Evolutionary conservation across 2,888 invertebrate species (phyloP), one percentile per base, ranked within the genome.

Genomic region (Marronus borbonicus): DNA sequence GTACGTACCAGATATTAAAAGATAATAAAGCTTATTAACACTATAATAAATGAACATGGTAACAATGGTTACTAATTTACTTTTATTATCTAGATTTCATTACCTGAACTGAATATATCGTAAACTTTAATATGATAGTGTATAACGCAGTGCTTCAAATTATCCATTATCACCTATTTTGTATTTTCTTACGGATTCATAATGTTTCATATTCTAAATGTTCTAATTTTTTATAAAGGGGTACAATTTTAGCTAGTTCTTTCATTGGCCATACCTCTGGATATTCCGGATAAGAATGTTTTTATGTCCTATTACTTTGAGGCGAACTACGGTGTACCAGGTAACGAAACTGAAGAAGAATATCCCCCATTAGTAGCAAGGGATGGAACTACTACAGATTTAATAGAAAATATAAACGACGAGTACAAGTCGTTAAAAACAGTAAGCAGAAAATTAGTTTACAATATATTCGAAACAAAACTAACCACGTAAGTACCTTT

Each of bases 251-350:
- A 94, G 94, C 89, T 93, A 20, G 92, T 94, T 84, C 84, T 94
- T 12, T 94, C 94, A 0, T 90, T 94, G 80, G 93, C 94, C 0
- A 90, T 94, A 55, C 94, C 95, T 0, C 86, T 95, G 20, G 93
- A 93, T 83, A 89, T 93, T 2, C 92, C 93, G 0, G 91, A 93
- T 80, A 92, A 92, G 81, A 92, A 93, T 85, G 92, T 94, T 4
- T 94, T 93, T 83, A 88, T 94, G 75, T 93, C 94, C 0, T 94
- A 93, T 85, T 94, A 94, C 88, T 93, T 94, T 84, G 94, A 94
- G 84, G 91, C 93, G 0, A 93, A 92, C 85, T 95, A 93, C 87
- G 88, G 86, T 62, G 86, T 92, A 3, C 92, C 94, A 0, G 90
- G 86, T 20, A 93, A 93, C 83, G 90, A 86, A 58, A 86, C 87